Base-by-base conservation (phyloP, 2,797 vertebrate species). In the Paedocypris micromegethes region DNA sequence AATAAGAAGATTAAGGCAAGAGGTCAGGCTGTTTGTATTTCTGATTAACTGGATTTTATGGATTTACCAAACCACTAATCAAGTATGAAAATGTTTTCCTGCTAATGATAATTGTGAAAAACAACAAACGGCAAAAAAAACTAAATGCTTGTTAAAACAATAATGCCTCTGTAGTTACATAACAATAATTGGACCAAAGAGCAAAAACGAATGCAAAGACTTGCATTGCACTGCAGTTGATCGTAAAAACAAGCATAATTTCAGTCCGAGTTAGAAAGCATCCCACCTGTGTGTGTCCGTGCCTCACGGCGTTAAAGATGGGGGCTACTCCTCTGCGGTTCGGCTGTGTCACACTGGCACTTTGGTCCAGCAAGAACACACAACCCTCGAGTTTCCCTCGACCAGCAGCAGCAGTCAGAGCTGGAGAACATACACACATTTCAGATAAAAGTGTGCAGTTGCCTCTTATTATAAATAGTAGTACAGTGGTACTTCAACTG, bases 231-330 rank as follows among this genome's bases (percentile, higher is more conserved):
- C 23, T 23, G 23, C 23, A 23, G 23, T 23, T 23, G 1, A 23
- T 23, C 23, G 23, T 23, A 23, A 23, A 23, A 23, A 23, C 23
- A 23, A 23, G 23, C 23, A 23, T 23, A 23, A 23, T 23, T 23
- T 23, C 23, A 56, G n/a, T n/a, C n/a, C n/a, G 38, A 39, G 4
- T 9, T 7, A 45, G 9, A n/a, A 23, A 4, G 7, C 23, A 9
- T 2, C 79, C 69, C 77, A 98, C 97, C 94, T 95, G 94, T 80
- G 93, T 90, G 83, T 99, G 93, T 23, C 96, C 95, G 58, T 98
- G 95, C 72, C 94, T 92, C 9, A 88, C 88, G 0, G 95, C 92
- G 37, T 93, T 93, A 44, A 97, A 92, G 7, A 98, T 80, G 0
- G 97, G 92, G 0, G 84, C 75, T 60, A 91, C 83, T 2, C 95